Percentiles rank a stretch among this genome's conserved stretches.
Evolutionary conservation across 2,113 vertebrate species (phyloP).

Genomic region (Spilogale gracilis): DNA sequence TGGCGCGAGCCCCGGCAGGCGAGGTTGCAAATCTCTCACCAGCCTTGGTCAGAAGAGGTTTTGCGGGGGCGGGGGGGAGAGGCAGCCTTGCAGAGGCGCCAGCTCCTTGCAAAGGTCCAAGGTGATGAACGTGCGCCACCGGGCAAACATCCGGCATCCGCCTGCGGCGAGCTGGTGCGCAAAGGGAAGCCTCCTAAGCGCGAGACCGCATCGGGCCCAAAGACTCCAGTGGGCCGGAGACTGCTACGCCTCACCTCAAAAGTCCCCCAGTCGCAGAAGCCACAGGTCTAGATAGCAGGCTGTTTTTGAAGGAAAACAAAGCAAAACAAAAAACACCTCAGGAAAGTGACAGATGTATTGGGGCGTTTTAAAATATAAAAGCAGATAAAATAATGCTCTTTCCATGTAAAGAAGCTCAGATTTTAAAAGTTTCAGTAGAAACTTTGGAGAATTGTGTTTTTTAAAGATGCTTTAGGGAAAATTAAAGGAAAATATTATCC

Average conservation of each 20-base stretch:
- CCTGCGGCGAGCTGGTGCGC: no score
- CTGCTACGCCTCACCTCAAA: background rate
- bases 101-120: slow-evolving; percentile 9
- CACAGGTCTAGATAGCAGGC: background rate
- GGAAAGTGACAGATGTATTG: background rate
- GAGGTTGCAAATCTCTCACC: background rate
- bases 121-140: background rate
- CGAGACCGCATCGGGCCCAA: background rate
- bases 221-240: background rate
- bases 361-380: background rate
- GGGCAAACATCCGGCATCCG: background rate
- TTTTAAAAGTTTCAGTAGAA: slow-evolving; percentile 51
- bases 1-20: background rate
- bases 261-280: background rate
- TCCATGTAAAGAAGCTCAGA: background rate
- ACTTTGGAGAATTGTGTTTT: background rate
- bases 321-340: background rate
- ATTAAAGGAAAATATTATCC: background rate
- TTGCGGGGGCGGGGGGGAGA: background rate
- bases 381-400: background rate
- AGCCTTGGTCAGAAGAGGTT: slow-evolving; percentile 36
- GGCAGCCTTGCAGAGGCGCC: background rate
- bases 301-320: background rate
- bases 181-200: background rate
- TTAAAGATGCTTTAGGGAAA: background rate